Base-by-base conservation (phyloP, 2,113 vertebrate genomes). In the Lepus timidus region DNA sequence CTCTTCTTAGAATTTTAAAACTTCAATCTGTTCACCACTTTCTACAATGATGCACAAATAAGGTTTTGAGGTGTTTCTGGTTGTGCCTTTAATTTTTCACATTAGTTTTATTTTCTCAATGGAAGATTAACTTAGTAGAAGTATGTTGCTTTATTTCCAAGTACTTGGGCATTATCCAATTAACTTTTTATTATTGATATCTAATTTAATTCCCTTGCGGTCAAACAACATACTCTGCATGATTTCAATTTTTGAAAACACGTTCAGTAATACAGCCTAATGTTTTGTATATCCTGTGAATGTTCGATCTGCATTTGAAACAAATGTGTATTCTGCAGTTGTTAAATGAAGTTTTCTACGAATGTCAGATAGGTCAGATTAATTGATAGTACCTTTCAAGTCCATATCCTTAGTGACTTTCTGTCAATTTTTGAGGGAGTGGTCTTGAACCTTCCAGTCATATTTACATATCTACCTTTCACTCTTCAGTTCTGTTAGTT, bases 41-140 rank as follows among this genome's bases (percentile, higher is more conserved):
- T 12, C 58, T 62, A 82, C n/a, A 85, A 79, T 62, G 51, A 33
- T 55, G 76, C 73, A 88, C 4, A 61, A 65, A 81, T 1, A 25
- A 39, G 9, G 58, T 70, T 94, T 91, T 95, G 71, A 76, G 29
- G 39, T 7, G 1, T 76, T 89, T 73, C 82, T 29, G 79, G 5
- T 62, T 92, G 58, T 78, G 44, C 4, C 70, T 85, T 95, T 93
- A 64, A 68, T 65, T 93, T 93, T 96, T 95, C 68, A 93, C 22
- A 33, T 93, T 58, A 91, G 36, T 76, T 85, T 95, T 33, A 93
- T 81, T 33, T 91, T 86, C 49, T 85, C 79, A 83, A 83, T 3
- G 93, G 73, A 89, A 86, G 85, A 82, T 71, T 22, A 73, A 16
- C 68, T 78, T 85, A 91, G 3, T 76, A 73, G 33, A 88, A 62